Evolutionary conservation across 1,140 invertebrate species (phyloP).

Genomic region (Alviniconcha marisindica): DNA sequence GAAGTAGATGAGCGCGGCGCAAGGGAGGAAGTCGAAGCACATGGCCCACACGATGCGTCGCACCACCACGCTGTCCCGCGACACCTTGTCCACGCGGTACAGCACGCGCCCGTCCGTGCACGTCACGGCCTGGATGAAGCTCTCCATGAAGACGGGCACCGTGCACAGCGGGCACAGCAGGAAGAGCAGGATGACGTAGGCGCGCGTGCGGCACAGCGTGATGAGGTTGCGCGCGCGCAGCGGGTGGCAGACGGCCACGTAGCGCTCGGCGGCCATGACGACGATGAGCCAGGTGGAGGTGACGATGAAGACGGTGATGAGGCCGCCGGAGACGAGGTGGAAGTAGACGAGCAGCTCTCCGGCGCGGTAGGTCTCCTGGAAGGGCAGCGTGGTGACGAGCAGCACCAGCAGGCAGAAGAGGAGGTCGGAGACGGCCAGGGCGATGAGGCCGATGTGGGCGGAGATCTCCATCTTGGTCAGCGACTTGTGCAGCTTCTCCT

Average conservation of each 20-base stretch:
- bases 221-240: conserved; percentile 71
- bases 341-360: conserved; percentile 57
- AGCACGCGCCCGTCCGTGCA: conserved; percentile 53
- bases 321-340: conserved; percentile 60
- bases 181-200: conserved; percentile 66
- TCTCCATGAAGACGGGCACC: conserved; percentile 69
- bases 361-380: conserved; percentile 52
- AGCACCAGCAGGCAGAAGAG: conserved; percentile 72
- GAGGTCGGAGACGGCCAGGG: conserved; percentile 71
- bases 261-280: conserved; percentile 72
- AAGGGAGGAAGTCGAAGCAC: conserved; percentile 69
- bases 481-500: conserved; percentile 68
- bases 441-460: conserved; percentile 72
- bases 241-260: conserved; percentile 73
- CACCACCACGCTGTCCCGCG: conserved; percentile 47
- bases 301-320: conserved; percentile 73
- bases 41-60: conserved; percentile 66
- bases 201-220: conserved; percentile 63
- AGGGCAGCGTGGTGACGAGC: conserved; percentile 62
- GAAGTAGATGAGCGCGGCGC: conserved; percentile 68
- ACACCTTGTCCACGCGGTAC: conserved; percentile 54
- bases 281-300: conserved; percentile 73
- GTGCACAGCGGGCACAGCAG: conserved; percentile 60
- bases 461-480: conserved; percentile 73
- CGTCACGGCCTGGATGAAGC: conserved; percentile 50